Percentiles rank a stretch among this genome's conserved stretches.
Evolutionary conservation across 2,113 vertebrate genomes (phyloP).

Genomic region (Collichthys lucidus): DNA sequence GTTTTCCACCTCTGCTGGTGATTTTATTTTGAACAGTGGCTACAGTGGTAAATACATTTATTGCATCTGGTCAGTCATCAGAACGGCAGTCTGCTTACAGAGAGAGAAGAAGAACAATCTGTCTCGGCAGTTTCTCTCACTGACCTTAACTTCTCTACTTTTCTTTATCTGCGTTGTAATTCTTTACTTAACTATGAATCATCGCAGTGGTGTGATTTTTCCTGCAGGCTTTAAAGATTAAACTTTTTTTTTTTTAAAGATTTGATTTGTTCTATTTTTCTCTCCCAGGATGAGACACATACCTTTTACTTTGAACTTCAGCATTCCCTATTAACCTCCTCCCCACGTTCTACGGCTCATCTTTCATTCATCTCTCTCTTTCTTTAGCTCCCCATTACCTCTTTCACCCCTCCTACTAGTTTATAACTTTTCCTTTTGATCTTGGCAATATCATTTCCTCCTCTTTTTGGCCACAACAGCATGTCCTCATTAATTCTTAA

Average conservation of each 20-base stretch:
- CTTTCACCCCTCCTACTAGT: slow-evolving; percentile 25
- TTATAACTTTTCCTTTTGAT: slow-evolving; percentile 37
- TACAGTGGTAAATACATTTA: background rate
- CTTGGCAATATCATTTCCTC: slow-evolving; percentile 16
- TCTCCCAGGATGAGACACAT: background rate
- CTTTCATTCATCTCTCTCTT: slow-evolving; percentile 49
- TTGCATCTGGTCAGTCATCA: slow-evolving; percentile 4
- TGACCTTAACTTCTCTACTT: background rate
- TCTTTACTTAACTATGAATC: background rate
- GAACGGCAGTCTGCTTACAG: background rate
- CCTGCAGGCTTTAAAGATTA: slow-evolving; percentile 19
- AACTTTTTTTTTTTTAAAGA: slow-evolving; percentile 1
- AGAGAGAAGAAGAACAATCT: background rate
- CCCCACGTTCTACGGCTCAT: slow-evolving; percentile 34
- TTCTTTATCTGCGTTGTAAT: background rate
- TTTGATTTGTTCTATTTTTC: slow-evolving; percentile 12
- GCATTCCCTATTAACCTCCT: slow-evolving; percentile 46
- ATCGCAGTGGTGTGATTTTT: background rate
- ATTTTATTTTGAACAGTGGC: slow-evolving; percentile 13
- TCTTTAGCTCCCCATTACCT: slow-evolving; percentile 30
- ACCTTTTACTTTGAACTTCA: slow-evolving; percentile 43
- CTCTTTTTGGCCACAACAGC: slow-evolving; percentile 6
- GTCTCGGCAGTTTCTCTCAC: too few species aligned
- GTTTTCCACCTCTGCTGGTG: slow-evolving; percentile 21
- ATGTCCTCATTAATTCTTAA: slow-evolving; percentile 14